Evolutionary conservation across 2,113 vertebrate species (phyloP), one percentile per base, ranked within the genome.

Genomic region (Triplophysa rosa): DNA sequence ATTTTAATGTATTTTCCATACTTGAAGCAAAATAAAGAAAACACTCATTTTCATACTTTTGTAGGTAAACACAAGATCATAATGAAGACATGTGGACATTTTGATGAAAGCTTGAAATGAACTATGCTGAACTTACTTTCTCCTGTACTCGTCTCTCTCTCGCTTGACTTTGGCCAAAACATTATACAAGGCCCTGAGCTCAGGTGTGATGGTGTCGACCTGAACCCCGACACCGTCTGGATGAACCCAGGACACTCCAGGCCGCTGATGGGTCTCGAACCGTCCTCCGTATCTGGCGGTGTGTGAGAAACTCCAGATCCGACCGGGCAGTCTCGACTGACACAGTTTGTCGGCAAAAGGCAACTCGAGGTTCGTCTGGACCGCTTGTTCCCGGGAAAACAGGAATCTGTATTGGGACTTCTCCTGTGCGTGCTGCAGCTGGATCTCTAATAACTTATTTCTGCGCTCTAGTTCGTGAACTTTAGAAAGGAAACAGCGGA

Each of bases 391-490:
- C 0, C 89, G 89, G 83, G 86, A 85, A 84, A 90, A 90, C n/a
- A 81, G 69, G 52, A 86, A 86, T 80, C 87, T 87, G 82, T 85
- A 88, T 13, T 89, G 90, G 70, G 88, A 85, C 76, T 83, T 82
- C 12, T 84, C 79, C 84, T 75, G 69, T 64, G 90, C 90, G 61
- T 89, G 85, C 79, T 92, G 91, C 74, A 93, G 88, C 81, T 93
- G 91, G 74, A 87, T 88, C 85, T 93, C 92, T 80, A 93, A 81
- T 80, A 92, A 89, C 80, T 88, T 89, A 85, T 93, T 93, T 79
- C 92, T 90, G 56, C 92, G 87, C 86, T 93, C 92, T 76, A 93
- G 86, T 52, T 93, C 92, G 63, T 93, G 92, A 67, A 93, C 92
- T 81, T 92, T 92, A 52, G 81, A 78, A 4, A 87, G 83, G 64